phyloP scores from a whole-genome alignment of 2,113 vertebrate species.

The Pluvianellus socialis region DNA sequence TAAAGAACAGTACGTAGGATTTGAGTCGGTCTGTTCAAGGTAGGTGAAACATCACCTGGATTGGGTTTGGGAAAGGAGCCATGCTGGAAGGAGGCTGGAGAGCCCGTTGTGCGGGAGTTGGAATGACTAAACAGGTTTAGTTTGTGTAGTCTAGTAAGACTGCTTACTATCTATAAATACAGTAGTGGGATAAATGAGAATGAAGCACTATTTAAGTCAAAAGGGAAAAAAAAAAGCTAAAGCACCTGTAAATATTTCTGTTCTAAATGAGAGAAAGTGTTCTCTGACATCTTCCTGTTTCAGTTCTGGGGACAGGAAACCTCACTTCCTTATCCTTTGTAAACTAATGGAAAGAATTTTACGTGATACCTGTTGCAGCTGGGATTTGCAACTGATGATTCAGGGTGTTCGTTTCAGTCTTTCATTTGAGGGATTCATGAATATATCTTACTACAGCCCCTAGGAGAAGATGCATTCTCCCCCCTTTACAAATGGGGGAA shows the following conservation, averaged over 20 bases:
- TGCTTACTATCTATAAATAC: not conserved
- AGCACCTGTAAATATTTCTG: not conserved
- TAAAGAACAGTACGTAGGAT: not conserved
- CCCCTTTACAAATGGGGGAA: not conserved
- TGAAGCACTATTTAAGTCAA: not conserved
- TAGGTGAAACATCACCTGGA: not conserved
- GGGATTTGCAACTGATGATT: not conserved
- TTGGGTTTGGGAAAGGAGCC: not conserved
- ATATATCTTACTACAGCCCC: not conserved
- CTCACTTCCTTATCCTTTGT: not conserved
- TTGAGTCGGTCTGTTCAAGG: not conserved
- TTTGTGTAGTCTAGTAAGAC: not conserved
- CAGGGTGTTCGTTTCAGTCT: not conserved
- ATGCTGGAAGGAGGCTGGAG: not conserved
- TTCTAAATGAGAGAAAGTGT: not conserved
- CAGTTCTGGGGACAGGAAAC: not conserved
- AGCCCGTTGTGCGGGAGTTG: not conserved
- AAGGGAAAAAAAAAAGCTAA: not conserved
- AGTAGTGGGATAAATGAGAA: not conserved
- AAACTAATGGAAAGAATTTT: accelerated
- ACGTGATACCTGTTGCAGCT: not conserved
- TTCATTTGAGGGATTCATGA: not conserved
- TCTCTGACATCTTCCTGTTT: not conserved
- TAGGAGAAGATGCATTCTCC: not conserved
- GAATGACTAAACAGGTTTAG: not conserved